phyloP scores from a whole-genome alignment of 2,888 invertebrate species.

The Drosophila merina region DNA sequence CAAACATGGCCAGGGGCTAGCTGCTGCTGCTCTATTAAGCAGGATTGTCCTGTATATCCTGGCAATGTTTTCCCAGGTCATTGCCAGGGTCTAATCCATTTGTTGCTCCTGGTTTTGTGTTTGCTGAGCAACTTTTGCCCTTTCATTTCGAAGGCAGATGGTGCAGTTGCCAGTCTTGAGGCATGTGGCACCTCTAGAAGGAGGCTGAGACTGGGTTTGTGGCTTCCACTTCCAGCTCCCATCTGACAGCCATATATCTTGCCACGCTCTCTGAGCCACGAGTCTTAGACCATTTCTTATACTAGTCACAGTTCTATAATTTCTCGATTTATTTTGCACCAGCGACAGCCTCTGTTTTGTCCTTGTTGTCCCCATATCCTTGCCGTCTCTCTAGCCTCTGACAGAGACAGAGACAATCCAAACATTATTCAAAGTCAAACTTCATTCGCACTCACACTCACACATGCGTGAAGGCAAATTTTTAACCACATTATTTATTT shows the following conservation, averaged over 20 bases:
- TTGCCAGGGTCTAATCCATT: slow-evolving; percentile 21
- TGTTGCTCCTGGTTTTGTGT: slow-evolving; percentile 26
- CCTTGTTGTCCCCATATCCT: slow-evolving; percentile 29
- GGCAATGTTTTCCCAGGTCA: slow-evolving; percentile 15
- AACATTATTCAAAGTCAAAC: slow-evolving; percentile 80
- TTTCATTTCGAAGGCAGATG: slow-evolving; percentile 65
- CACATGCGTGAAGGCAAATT: slow-evolving; percentile 59
- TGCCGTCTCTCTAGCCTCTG: slow-evolving; percentile 53
- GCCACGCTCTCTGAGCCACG: slow-evolving; percentile 62
- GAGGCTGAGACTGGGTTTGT: slow-evolving; percentile 19
- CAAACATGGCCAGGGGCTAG: not conserved
- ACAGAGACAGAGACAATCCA: slow-evolving; percentile 72
- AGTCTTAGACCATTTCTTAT: slow-evolving; percentile 76
- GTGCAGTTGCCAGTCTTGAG: slow-evolving; percentile 48
- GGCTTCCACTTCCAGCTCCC: too few species aligned
- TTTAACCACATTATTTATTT: slow-evolving; percentile 80
- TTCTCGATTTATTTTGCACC: slow-evolving; percentile 73
- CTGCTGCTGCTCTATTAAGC: not conserved
- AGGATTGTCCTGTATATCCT: not conserved
- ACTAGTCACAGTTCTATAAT: slow-evolving; percentile 79
- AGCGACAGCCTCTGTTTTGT: slow-evolving; percentile 51
- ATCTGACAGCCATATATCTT: slow-evolving; percentile 74
- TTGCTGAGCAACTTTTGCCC: slow-evolving; percentile 50
- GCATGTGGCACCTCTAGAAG: slow-evolving; percentile 70
- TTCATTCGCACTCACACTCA: slow-evolving; percentile 68